Conservation (phyloP, 2,888 invertebrate genomes). For the Mesorhabditis sp. region DNA sequence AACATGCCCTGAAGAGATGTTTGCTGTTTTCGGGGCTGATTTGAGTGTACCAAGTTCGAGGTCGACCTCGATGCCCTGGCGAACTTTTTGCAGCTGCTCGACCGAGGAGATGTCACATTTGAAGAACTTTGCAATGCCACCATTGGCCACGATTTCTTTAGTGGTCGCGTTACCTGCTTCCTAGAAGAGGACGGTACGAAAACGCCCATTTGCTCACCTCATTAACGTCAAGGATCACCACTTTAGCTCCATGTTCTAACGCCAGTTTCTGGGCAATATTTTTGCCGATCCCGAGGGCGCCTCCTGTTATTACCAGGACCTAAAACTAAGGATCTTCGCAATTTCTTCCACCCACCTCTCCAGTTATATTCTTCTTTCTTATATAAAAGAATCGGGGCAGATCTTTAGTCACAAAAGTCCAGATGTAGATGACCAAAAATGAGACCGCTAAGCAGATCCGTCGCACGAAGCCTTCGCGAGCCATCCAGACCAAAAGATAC, state of each 20-base stretch:
- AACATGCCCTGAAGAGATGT: constrained; percentile 17
- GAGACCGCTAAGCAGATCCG: constrained; percentile 16
- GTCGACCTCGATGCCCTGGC: constrained; percentile 11
- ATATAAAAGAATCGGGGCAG: constrained; percentile 20
- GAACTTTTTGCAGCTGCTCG: constrained; percentile 15
- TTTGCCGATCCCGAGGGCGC: constrained; percentile 30
- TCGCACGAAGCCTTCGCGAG: constrained; percentile 10
- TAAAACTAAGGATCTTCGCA: constrained; percentile 9
- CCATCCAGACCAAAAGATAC: constrained; percentile 14
- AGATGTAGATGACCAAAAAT: constrained; percentile 18
- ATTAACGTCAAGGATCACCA: constrained; percentile 28
- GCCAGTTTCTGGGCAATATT: constrained; percentile 19
- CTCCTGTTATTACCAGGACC: constrained; percentile 31
- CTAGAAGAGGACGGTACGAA: constrained; percentile 13
- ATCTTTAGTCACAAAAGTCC: constrained; percentile 20
- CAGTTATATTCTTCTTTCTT: constrained; percentile 20
- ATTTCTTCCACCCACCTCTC: constrained; percentile 15
- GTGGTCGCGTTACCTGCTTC: constrained; percentile 16
- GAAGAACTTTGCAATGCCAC: constrained; percentile 26
- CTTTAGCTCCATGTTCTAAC: constrained; percentile 19
- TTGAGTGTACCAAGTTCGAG: constrained; percentile 12
- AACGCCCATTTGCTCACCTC: constrained; percentile 16
- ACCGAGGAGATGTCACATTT: constrained; percentile 22
- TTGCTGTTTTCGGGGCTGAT: constrained; percentile 7
- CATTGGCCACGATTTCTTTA: constrained; percentile 20